Evolutionary conservation across 1,140 invertebrate genomes (phyloP).

Genomic region (Venturia canescens): DNA sequence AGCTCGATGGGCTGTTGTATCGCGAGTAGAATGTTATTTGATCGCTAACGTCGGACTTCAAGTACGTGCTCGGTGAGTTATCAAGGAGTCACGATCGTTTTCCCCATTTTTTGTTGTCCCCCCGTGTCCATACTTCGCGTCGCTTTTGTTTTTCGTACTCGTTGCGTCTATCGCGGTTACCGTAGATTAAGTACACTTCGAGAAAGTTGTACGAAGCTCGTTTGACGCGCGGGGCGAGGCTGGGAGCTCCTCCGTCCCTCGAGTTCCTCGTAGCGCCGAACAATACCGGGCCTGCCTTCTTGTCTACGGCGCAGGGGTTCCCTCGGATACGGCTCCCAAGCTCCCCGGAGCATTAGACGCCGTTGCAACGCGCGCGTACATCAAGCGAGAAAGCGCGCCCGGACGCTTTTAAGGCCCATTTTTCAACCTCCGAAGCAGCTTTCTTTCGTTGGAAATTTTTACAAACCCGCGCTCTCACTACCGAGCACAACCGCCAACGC

Average conservation of each 20-base stretch:
- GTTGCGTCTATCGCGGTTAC: constrained; percentile 37
- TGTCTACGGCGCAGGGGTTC: not conserved
- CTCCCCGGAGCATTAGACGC: constrained; percentile 19
- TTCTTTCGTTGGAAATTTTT: not conserved
- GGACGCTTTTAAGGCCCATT: constrained; percentile 28
- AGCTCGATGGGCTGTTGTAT: not conserved
- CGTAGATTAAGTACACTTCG: constrained; percentile 25
- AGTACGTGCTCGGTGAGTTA: constrained; percentile 23
- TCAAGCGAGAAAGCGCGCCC: constrained; percentile 33
- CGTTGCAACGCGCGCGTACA: constrained; percentile 35
- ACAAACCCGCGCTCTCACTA: not conserved
- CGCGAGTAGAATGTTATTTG: constrained; percentile 24
- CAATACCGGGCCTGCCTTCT: constrained; percentile 31
- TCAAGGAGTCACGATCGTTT: constrained; percentile 41
- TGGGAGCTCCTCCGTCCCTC: not conserved
- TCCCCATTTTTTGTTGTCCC: constrained; percentile 32
- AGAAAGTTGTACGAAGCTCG: constrained; percentile 40
- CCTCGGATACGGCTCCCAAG: not conserved
- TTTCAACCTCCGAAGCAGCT: constrained; percentile 27
- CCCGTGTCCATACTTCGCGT: not conserved
- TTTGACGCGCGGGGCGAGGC: constrained; percentile 27
- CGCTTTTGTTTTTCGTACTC: not conserved
- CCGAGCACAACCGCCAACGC: not conserved
- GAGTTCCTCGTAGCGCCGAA: constrained; percentile 2
- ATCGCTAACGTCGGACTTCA: constrained; percentile 29